Evolutionary conservation across 2,797 vertebrate genomes (phyloP).

Genomic region (Phylloscopus collybita): DNA sequence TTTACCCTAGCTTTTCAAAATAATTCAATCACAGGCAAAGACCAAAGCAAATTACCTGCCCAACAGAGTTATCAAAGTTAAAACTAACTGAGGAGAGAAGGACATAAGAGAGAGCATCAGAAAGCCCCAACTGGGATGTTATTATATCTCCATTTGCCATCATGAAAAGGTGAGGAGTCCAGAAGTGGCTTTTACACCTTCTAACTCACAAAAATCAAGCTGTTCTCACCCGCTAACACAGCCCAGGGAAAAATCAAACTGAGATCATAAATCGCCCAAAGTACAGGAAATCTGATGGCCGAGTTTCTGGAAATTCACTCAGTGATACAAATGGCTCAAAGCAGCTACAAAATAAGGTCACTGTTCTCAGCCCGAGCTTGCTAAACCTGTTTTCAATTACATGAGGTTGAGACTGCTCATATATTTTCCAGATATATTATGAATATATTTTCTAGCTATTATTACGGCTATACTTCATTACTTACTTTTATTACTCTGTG

Average conservation of each 20-base stretch:
- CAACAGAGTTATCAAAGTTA: background rate
- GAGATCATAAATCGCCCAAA: background rate
- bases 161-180: background rate
- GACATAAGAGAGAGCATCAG: background rate
- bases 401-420: background rate
- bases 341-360: background rate
- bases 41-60: background rate
- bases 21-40: background rate
- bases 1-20: background rate
- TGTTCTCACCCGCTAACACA: background rate
- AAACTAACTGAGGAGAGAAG: background rate
- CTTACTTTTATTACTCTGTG: background rate
- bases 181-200: background rate
- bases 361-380: background rate
- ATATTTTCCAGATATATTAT: slow-evolving; percentile 7
- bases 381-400: slow-evolving; percentile 21
- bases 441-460: slow-evolving; percentile 8
- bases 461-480: slow-evolving; percentile 17
- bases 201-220: background rate
- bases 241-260: background rate
- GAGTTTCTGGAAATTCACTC: background rate
- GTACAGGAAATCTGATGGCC: background rate
- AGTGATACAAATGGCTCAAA: background rate
- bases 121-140: background rate
- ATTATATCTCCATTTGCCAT: background rate